Conservation (phyloP, 2,113 vertebrate species). For the Platysternon megacephalum region DNA sequence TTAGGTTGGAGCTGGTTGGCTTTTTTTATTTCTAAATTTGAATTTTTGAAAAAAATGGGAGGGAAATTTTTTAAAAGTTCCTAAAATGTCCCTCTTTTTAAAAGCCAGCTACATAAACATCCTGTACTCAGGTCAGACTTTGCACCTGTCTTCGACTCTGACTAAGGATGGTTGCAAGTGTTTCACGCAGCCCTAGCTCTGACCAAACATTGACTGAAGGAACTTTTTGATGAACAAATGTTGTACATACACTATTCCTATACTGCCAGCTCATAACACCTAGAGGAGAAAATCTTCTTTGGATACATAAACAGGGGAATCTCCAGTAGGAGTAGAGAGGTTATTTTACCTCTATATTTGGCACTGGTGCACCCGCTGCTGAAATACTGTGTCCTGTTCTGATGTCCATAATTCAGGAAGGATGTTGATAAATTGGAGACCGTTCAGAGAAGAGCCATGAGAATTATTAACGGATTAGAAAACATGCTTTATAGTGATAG, state of each 20-base stretch:
- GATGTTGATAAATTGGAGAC: background rate
- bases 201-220: background rate
- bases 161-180: background rate
- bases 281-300: background rate
- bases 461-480: background rate
- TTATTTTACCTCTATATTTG: background rate
- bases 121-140: background rate
- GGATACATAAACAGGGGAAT: background rate
- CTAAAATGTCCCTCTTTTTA: background rate
- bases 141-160: background rate
- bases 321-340: background rate
- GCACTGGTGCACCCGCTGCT: background rate
- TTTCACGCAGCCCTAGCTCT: background rate
- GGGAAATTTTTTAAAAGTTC: background rate
- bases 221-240: background rate
- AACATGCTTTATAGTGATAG: background rate
- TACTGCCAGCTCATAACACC: background rate
- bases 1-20: background rate
- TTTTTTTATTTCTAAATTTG: background rate
- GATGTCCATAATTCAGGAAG: background rate
- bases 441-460: background rate
- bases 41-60: background rate
- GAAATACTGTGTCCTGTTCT: background rate
- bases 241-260: background rate
- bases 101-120: background rate